Evolutionary conservation across 2,797 vertebrate genomes (phyloP), one percentile per base, ranked within the genome.

Genomic region (Chrosomus eos): DNA sequence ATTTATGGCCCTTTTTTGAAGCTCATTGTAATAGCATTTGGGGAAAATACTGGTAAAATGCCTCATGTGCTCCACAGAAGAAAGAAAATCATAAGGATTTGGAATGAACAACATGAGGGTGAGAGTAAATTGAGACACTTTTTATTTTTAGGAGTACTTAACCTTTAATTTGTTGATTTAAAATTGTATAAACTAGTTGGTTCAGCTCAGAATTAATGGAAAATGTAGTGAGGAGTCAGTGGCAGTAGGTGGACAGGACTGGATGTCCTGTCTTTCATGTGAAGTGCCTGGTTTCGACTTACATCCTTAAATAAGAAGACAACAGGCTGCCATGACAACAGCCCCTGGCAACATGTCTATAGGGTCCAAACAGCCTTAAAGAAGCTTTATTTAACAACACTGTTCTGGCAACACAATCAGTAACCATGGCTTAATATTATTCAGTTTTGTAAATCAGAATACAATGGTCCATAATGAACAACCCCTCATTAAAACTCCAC

Each of bases 261-360:
- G 23, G 45, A 73, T 66, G 36, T 80, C 73, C 80, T 67, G 66
- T 80, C 53, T 72, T 85, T 83, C 55, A 83, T 76, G 43, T 60
- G 31, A 64, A 83, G 71, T 68, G 67, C 75, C 74, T 55, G 64
- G 73, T 80, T 62, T 51, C 66, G 19, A 45, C 51, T 83, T 84
- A 81, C 78, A 78, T 77, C 64, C 55, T 82, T 80, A 74, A 82
- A 82, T 43, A 60, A 58, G 51, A 83, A 73, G 76, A 88, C 58
- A 83, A 81, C 73, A 48, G 85, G 85, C 78, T 88, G 43, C 87
- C 85, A 86, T 88, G 82, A 88, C 85, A 88, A 88, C 85, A 62
- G 79, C 60, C 51, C 74, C 21, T 81, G 62, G 71, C 33, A 79
- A 82, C 70, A 48, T 53, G 53, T 75, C 43, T 82, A 82, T 73